A percentile compares a stretch with the other conserved stretches of the same genome.
phyloP scores from a whole-genome alignment of 2,113 vertebrate species.

The Pterocles burchelli region DNA sequence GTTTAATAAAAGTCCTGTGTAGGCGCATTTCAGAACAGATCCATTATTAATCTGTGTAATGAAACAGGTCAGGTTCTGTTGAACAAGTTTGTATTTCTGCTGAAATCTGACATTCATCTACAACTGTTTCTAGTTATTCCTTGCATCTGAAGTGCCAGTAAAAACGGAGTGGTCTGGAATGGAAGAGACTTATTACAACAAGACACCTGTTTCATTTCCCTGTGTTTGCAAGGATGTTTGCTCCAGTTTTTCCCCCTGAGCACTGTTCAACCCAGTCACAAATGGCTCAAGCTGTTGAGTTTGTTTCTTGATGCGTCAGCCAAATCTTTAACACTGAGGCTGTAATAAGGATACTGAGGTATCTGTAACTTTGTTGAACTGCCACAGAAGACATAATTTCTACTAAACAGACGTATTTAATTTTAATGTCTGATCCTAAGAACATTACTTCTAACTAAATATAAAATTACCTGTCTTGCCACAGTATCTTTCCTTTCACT shows the following conservation, averaged over 20 bases:
- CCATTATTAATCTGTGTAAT: neutral
- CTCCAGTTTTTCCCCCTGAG: neutral
- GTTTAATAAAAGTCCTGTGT: neutral
- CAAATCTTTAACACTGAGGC: neutral
- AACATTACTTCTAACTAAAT: neutral
- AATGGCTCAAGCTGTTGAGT: neutral
- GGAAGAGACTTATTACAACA: neutral
- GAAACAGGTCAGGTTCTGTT: neutral
- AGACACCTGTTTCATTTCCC: neutral
- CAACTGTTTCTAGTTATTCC: neutral
- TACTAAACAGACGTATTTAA: neutral
- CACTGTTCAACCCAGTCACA: neutral
- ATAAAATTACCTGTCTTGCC: neutral
- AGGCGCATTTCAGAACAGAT: neutral
- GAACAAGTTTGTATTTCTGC: neutral
- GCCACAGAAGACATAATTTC: neutral
- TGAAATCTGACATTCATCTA: neutral
- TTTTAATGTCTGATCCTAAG: neutral
- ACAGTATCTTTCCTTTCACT: neutral
- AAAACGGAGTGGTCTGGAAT: neutral
- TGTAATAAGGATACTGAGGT: neutral
- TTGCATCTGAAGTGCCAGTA: neutral
- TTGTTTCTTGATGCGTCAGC: fast-evolving
- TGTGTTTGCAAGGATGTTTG: neutral
- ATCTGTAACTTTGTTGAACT: neutral